A percentile compares a stretch with the other conserved stretches of the same genome.
phyloP scores from a whole-genome alignment of 2,797 vertebrate genomes.

The Synaphobranchus kaupii region DNA sequence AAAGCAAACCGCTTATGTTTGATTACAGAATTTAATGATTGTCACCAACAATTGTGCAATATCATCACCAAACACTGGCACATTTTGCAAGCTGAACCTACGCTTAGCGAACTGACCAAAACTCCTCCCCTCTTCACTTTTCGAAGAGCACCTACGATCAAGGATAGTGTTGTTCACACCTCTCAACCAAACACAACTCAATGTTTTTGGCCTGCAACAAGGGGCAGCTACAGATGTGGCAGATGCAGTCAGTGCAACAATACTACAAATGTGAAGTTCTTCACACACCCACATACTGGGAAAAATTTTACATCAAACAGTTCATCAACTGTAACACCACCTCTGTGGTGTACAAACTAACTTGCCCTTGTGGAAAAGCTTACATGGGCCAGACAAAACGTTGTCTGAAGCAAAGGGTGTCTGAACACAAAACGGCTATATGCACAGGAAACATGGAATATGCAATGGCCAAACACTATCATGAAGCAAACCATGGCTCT shows the following conservation, averaged over 20 bases:
- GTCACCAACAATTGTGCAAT: not conserved
- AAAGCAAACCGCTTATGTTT: not conserved
- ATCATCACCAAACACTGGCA: slow-evolving; percentile 9
- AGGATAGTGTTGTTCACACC: not conserved
- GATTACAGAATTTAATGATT: not conserved
- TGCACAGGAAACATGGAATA: not conserved
- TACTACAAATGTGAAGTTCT: slow-evolving; percentile 3
- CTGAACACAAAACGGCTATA: not conserved
- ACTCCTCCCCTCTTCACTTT: slow-evolving; percentile 6
- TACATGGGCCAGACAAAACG: slow-evolving; percentile 6
- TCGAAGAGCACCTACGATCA: slow-evolving; percentile 5
- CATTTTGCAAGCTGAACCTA: not conserved
- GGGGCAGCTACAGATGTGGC: not conserved
- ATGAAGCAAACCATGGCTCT: not conserved
- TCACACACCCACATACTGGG: too few species aligned
- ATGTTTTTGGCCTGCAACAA: not conserved
- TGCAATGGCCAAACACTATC: not conserved
- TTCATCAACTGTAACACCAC: too few species aligned
- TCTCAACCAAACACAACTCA: not conserved
- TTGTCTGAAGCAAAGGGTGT: not conserved
- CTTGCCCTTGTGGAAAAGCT: too few species aligned
- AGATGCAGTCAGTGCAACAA: not conserved
- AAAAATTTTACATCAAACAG: too few species aligned
- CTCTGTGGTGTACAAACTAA: too few species aligned
- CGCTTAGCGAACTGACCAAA: not conserved